Percentiles rank a stretch among this genome's conserved stretches.
These are phyloP conservation scores for Platalea minor DNA, from an alignment of 2,797 vertebrate genomes.

Conservation along the genomic window DNA sequence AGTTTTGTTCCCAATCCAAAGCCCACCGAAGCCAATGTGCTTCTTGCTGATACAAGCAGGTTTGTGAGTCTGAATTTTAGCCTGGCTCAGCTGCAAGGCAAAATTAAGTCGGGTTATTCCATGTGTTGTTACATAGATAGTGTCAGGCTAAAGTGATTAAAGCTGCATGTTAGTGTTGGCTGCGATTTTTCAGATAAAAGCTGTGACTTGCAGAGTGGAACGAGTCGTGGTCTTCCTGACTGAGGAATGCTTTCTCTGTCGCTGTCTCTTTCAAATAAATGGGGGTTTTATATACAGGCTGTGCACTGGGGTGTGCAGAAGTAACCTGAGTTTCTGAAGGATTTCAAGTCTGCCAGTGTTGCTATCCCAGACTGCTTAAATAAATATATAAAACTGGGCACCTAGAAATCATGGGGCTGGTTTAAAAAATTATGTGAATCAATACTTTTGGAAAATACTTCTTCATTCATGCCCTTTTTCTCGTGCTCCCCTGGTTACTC, in stretches of 20 bases:
- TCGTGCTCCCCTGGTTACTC: neutral
- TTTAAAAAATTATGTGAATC: neutral
- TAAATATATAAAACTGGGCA: neutral
- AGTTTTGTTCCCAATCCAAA: neutral
- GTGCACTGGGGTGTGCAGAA: neutral
- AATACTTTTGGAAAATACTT: neutral
- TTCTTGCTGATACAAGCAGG: neutral
- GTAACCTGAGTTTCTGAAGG: neutral
- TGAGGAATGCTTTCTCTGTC: neutral
- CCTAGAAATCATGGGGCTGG: neutral
- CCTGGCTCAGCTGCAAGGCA: neutral
- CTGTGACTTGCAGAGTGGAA: neutral
- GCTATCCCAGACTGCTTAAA: neutral
- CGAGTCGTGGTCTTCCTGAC: neutral
- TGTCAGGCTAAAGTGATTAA: neutral
- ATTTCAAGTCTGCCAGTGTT: neutral
- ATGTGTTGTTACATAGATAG: neutral
- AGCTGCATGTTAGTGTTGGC: neutral
- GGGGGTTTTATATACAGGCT: neutral
- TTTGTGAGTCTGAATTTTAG: neutral
- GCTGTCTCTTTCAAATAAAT: neutral
- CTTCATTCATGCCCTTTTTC: neutral
- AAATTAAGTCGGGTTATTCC: neutral
- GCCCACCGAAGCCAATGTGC: neutral
- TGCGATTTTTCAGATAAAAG: neutral